Base-by-base conservation (phyloP, 2,113 vertebrate species). In the Seriola aureovittata region DNA sequence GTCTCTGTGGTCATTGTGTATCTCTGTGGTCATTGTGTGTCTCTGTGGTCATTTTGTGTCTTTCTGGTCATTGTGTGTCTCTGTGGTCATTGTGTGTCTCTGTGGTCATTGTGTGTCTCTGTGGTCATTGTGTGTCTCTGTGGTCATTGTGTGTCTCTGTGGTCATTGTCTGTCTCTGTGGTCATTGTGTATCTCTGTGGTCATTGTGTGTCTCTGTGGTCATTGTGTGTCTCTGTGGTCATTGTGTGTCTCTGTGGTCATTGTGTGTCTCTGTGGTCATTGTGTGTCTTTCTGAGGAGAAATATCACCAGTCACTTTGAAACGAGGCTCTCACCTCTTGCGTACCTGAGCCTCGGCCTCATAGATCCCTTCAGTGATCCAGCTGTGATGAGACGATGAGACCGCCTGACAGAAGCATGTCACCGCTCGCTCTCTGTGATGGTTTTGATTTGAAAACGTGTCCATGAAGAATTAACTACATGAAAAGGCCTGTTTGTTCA, bases 401-500 rank as follows among this genome's bases (percentile, higher is more conserved):
- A 54, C 16, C 46, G 16, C 17, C 3, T 57, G 57, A 65, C 42
- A 42, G 13, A 8, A 38, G 5, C 58, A 57, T 25, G 44, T n/a
- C 87, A 16, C 21, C 5, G 34, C 48, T 75, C 75, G 6, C 25
- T 55, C 23, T 64, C 85, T 66, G 12, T 59, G 42, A 42, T 66
- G 69, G 71, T 65, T 57, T 1, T 42, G 9, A 25, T 60, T 25
- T 48, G n/a, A 25, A 80, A 79, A 59, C 19, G 12, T 62, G 19
- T 71, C 40, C 34, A 42, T 82, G 58, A 84, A 87, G 82, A 81
- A 74, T 89, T 75, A 44, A 86, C 55, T 3, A 9, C 60, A 32
- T n/a, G 0, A 70, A 85, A 82, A 57, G 25, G 34, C 62, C 29
- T 12, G 42, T 12, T 21, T 75, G 76, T 75, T 82, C 59, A 29